Base-by-base conservation (phyloP, 2,797 vertebrate genomes). In the Gambusia yucatana region DNA sequence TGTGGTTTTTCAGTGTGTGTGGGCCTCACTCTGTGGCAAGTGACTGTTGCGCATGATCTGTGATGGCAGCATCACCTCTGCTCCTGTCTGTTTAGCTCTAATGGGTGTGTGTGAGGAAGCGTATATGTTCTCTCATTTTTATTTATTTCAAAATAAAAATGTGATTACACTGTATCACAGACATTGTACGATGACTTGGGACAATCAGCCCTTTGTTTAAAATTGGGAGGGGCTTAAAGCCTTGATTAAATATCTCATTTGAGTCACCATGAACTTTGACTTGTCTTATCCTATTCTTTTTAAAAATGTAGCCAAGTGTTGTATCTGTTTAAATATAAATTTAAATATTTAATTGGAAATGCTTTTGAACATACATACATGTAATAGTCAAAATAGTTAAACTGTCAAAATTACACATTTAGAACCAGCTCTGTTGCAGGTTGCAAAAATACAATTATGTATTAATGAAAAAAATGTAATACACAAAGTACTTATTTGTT, bases 1-100 rank as follows among this genome's bases (percentile, higher is more conserved):
- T 90, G 84, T 88, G 91, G 82, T 72, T 93, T 83, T 86, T 90
- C 81, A 80, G 86, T 91, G 87, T 91, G 90, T 91, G 91, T 89
- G 88, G 87, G 85, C 85, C 75, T 85, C 78, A 44, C 76, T 86
- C 61, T 86, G 78, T 83, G 81, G 73, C 76, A 84, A 88, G 87
- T 86, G 83, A 87, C 85, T 87, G 80, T 87, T 82, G 78, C 80
- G 80, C 88, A 90, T 91, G 85, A 91, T 82, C 82, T 88, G 78
- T 82, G 82, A 84, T 43, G 1, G 76, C 57, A 86, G 65, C 72
- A 4, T 44, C 63, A 83, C 72, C 72, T 82, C 77, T 46, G 1
- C 73, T 73, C 50, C 83, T 72, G 47, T 79, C 71, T 79, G 20
- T 70, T 48, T 82, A 22, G 41, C 22, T 77, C 22, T 43, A 43